Conservation (phyloP, 2,888 invertebrate species). For the Terebella lapidaria region DNA sequence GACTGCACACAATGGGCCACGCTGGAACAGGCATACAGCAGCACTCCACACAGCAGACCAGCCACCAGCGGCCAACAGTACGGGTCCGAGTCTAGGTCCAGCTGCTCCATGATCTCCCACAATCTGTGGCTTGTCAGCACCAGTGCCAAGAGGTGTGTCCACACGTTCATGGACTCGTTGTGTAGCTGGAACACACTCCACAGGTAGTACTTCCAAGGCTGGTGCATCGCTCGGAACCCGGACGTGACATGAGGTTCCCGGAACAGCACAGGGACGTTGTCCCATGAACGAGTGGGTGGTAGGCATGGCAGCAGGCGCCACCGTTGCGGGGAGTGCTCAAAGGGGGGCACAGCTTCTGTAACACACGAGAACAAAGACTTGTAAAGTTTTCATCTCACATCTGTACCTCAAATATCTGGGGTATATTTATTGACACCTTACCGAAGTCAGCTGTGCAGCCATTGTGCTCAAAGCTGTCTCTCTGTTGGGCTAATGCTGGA, state of each 20-base stretch:
- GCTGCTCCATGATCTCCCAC: constrained; percentile 31
- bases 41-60: constrained; percentile 35
- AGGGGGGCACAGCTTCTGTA: no score
- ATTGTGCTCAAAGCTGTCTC: no score
- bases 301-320: neutral
- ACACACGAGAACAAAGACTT: no score
- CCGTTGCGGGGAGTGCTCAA: no score
- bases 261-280: constrained; percentile 43
- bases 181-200: constrained; percentile 47
- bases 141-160: constrained; percentile 46
- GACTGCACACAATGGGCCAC: constrained; percentile 47
- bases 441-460: no score
- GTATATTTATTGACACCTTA: no score
- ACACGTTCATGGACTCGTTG: constrained; percentile 50
- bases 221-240: constrained; percentile 46
- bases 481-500: no score
- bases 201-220: constrained; percentile 46
- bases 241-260: constrained; percentile 47
- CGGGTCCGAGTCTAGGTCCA: constrained; percentile 39
- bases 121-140: constrained; percentile 26
- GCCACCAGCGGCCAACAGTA: constrained; percentile 47
- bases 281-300: constrained; percentile 18
- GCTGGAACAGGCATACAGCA: constrained; percentile 42
- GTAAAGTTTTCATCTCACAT: no score
- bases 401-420: no score